Percentiles rank a stretch among this genome's conserved stretches.
Conservation (phyloP, 23 tunicate genomes). For the Ciona savignyi region DNA sequence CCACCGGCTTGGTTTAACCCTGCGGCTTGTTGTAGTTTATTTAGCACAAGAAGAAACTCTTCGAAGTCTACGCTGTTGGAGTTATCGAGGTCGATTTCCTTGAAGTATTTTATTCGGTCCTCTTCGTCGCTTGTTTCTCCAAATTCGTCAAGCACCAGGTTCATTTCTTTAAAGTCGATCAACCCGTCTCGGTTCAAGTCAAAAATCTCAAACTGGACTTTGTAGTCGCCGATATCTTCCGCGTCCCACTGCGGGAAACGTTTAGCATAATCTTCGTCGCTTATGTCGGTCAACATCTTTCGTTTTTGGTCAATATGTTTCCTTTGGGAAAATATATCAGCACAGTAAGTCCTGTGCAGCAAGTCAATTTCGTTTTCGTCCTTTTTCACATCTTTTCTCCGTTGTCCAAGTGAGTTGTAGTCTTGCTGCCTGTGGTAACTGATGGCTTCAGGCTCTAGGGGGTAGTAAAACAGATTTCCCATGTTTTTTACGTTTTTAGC, state of each 20-base stretch:
- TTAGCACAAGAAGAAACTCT: slow-evolving; percentile 60
- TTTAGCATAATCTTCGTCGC: slow-evolving; percentile 65
- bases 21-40: slow-evolving; percentile 28
- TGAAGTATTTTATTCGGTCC: slow-evolving; percentile 48
- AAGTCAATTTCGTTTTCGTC: slow-evolving; percentile 75
- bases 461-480: slow-evolving; percentile 86
- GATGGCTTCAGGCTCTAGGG: slow-evolving; percentile 51
- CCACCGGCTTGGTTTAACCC: slow-evolving; percentile 17
- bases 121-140: slow-evolving; percentile 70
- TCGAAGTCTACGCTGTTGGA: slow-evolving; percentile 77
- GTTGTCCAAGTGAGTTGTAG: slow-evolving; percentile 66
- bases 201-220: slow-evolving; percentile 70
- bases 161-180: slow-evolving; percentile 81
- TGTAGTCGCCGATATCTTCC: slow-evolving; percentile 68
- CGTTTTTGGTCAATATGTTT: slow-evolving; percentile 33
- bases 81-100: slow-evolving; percentile 48
- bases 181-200: slow-evolving; percentile 84
- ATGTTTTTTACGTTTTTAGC: slow-evolving; percentile 31
- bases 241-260: slow-evolving; percentile 76
- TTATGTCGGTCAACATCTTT: slow-evolving; percentile 36
- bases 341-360: slow-evolving; percentile 64
- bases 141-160: slow-evolving; percentile 55
- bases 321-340: slow-evolving; percentile 53
- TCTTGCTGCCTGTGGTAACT: slow-evolving; percentile 83
- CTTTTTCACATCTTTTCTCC: slow-evolving; percentile 37